Percentiles rank a stretch among this genome's conserved stretches.
phyloP scores from a whole-genome alignment of 2,113 vertebrate species.

The Montifringilla adamsi region DNA sequence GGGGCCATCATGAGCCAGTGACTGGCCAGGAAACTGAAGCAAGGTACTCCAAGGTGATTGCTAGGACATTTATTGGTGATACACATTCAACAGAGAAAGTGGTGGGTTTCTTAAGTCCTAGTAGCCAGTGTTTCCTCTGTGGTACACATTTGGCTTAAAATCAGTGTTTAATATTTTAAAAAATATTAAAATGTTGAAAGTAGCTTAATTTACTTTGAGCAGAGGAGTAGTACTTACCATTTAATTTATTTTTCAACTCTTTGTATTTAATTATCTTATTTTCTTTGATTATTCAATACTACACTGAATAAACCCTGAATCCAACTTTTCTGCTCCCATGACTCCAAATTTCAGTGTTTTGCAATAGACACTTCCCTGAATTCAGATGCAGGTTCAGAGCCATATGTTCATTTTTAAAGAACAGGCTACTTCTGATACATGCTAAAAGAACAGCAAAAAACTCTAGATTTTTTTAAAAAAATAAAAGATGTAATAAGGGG shows the following conservation, averaged over 20 bases:
- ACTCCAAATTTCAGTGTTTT: neutral
- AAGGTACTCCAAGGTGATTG: neutral
- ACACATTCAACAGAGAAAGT: neutral
- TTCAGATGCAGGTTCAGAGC: neutral
- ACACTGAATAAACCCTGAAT: neutral
- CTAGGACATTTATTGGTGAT: neutral
- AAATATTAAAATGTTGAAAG: neutral
- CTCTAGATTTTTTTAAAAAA: neutral
- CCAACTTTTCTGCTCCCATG: neutral
- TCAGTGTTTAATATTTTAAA: neutral
- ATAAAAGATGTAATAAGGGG: neutral
- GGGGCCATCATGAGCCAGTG: neutral
- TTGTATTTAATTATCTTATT: neutral
- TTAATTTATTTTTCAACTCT: neutral
- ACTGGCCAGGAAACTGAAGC: neutral
- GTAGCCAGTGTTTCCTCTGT: neutral
- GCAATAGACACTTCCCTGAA: neutral
- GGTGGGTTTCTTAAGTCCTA: neutral
- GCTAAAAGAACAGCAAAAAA: neutral
- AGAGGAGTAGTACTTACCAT: neutral
- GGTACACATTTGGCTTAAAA: neutral
- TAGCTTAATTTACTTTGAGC: neutral
- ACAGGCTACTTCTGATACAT: neutral
- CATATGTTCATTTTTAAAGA: constrained; percentile 1
- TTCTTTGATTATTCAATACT: neutral